Base-by-base conservation (phyloP, 2,888 invertebrate genomes). In the Campoletis raptor region DNA sequence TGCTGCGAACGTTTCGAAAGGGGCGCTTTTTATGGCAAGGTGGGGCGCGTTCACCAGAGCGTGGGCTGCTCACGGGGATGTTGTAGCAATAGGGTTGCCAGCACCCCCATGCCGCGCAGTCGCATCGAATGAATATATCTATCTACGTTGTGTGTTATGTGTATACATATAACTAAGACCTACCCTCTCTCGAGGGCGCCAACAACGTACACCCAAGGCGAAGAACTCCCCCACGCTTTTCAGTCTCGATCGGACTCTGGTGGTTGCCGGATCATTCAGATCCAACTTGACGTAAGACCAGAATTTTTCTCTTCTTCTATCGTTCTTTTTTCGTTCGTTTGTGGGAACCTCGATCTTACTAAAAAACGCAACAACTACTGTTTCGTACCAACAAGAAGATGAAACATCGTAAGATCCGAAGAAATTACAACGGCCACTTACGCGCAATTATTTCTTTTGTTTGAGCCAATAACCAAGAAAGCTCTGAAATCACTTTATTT, bases 171-270 rank as follows among this genome's bases (percentile, higher is more conserved):
- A 15, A 7, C 30, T 61, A 61, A 72, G 52, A 74, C 57, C 84
- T 83, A 84, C 84, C 85, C 85, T 87, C 85, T 85, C 85, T 70
- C 40, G 77, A 77, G 78, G 79, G 81, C 85, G 79, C 82, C 73
- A 69, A 73, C 83, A 74, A 77, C 76, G 85, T 66, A 67, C 67
- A 69, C 70, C 64, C 82, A 79, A 78, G 74, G 48, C 84, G 78
- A 77, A 77, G 57, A 81, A 87, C 87, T 88, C 76, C 86, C 83
- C 86, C 76, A 84, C 81, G 87, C 81, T 85, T 37, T 76, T 87
- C 89, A 89, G 89, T 89, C 87, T 87, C 77, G 70, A 83, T 88
- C 88, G 88, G 89, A 87, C 88, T 87, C 88, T 82, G 88, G 87
- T 88, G 87, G 87, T 87, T 85, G 85, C 81, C 88, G 85, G 88